Conservation (phyloP, 2,113 vertebrate species). For the Orthonyx spaldingii region DNA sequence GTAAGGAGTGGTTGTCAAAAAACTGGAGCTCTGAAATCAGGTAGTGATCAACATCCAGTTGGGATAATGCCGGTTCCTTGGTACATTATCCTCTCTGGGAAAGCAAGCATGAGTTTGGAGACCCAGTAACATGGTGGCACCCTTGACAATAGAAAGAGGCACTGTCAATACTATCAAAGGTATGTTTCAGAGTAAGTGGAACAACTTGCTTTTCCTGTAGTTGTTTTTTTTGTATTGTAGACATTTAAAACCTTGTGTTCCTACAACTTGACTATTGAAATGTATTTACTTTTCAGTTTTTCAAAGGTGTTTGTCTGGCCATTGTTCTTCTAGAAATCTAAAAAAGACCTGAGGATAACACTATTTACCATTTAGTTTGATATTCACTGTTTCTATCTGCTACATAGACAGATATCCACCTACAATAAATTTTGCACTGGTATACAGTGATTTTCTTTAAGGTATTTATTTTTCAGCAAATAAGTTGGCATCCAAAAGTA, state of each 20-base stretch:
- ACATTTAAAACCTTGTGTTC: neutral
- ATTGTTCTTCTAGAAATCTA: neutral
- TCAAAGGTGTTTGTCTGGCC: neutral
- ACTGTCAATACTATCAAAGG: neutral
- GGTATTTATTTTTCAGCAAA: neutral
- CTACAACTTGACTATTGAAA: neutral
- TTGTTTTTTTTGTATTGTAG: neutral
- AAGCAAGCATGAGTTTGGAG: neutral
- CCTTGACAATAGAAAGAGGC: neutral
- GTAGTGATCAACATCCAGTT: neutral
- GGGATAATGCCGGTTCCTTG: neutral
- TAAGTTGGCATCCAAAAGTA: neutral
- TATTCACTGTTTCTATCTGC: neutral
- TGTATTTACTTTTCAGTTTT: neutral
- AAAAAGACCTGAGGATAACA: neutral
- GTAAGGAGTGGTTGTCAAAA: neutral
- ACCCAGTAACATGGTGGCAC: neutral
- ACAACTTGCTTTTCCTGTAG: neutral
- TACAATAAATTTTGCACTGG: neutral
- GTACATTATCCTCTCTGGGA: neutral
- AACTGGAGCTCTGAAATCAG: neutral
- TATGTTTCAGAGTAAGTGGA: neutral
- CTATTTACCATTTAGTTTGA: neutral
- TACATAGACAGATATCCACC: neutral
- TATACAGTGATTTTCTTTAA: neutral